A percentile compares a stretch with the other conserved stretches of the same genome.
phyloP scores from a whole-genome alignment of 2,888 invertebrate genomes.

The Stenchaetothrips biformis region DNA sequence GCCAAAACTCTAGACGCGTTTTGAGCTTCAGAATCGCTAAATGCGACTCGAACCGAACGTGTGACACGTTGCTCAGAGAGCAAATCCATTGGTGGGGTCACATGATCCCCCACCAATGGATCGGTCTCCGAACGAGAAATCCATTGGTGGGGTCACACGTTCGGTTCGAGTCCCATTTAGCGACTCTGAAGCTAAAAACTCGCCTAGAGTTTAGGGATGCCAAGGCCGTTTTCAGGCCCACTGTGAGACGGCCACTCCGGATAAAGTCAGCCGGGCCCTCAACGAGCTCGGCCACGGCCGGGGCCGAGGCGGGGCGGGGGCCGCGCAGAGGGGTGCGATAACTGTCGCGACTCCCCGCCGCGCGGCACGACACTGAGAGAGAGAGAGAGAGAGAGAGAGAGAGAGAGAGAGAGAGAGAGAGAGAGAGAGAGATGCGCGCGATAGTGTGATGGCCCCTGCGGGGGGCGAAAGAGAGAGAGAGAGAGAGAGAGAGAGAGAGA shows the following conservation, averaged over 20 bases:
- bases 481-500: conserved; percentile 35
- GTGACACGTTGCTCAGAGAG: too few relatives aligned
- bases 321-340: background rate
- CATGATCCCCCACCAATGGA: too few relatives aligned
- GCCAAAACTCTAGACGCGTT: too few relatives aligned
- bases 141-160: too few relatives aligned
- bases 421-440: conserved; percentile 9
- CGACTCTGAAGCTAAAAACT: background rate
- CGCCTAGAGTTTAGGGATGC: background rate
- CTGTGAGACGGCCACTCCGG: background rate
- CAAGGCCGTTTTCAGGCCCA: background rate
- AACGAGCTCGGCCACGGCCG: background rate
- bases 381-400: conserved; percentile 1
- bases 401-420: conserved; percentile 35
- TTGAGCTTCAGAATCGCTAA: too few relatives aligned
- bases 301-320: background rate
- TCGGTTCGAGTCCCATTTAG: background rate
- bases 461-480: conserved; percentile 22
- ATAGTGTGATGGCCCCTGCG: background rate
- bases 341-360: background rate
- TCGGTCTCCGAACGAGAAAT: too few relatives aligned
- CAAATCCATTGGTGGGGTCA: too few relatives aligned
- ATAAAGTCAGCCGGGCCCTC: background rate
- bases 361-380: conserved; percentile 2
- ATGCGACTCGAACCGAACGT: too few relatives aligned